Conservation (phyloP, 2,797 vertebrate species). For the Stomatorhinus walkeri region DNA sequence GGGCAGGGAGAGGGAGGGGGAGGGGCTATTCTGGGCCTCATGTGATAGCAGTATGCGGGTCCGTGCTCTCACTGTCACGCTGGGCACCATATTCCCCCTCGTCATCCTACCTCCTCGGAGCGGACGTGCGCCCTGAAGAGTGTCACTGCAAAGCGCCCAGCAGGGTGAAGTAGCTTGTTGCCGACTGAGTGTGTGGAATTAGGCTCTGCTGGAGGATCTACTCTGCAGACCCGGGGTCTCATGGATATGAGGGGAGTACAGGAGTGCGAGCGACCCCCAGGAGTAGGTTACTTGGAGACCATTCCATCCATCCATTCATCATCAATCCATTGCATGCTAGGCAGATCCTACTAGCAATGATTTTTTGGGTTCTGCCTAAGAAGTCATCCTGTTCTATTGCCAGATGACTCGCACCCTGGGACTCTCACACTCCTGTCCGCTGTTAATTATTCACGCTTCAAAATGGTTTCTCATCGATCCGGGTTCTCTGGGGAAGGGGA, state of each 20-base stretch:
- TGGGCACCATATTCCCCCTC: neutral
- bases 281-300: neutral
- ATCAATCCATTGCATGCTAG: neutral
- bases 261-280: neutral
- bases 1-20: neutral
- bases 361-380: neutral
- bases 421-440: neutral
- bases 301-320: neutral
- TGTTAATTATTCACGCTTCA: slow-evolving; percentile 34
- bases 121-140: neutral
- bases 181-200: neutral
- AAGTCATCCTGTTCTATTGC: neutral
- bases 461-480: slow-evolving; percentile 17
- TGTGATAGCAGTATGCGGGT: neutral
- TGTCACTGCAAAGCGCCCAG: neutral
- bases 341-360: neutral
- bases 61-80: neutral
- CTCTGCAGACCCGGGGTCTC: neutral
- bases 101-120: neutral
- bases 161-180: neutral
- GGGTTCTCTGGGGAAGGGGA: neutral
- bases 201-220: neutral
- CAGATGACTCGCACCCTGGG: neutral
- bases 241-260: neutral
- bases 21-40: neutral